Base-by-base conservation (phyloP, 2,888 invertebrate species). In the Dusona sp. region DNA sequence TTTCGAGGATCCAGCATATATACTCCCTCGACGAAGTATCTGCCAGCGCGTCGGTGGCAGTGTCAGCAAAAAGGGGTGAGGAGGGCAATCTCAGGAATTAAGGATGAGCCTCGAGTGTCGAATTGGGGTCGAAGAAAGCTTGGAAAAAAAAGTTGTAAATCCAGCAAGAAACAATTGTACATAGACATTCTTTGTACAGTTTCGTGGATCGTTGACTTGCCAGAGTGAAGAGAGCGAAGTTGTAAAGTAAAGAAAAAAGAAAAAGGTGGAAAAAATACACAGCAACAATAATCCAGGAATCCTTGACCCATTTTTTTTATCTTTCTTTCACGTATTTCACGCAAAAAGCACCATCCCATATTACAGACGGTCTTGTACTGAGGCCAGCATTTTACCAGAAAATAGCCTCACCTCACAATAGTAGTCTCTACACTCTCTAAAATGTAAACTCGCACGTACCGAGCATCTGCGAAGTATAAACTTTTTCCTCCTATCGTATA, bases 71-170 rank as follows among this genome's bases (percentile, higher is more conserved):
- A 70, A 70, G 16, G 22, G 54, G 33, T 38, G 38, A 68, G 36
- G 36, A 45, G 61, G 61, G 54, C 70, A 70, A 83, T 67, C 67
- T 45, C 72, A 73, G 74, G 51, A 83, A 86, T 86, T 80, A 68
- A 74, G 84, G 80, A 83, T 86, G 86, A 86, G 86, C 74, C 68
- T 75, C 36, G 70, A 73, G 54, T 79, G 65, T 83, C 61, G 86
- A 81, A 86, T 86, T 67, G 83, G 81, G 86, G 84, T 86, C 86
- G 81, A 80, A 86, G 84, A 38, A 75, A 61, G 74, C 78, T 79
- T 80, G 61, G 80, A 68, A 64, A 85, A 85, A 84, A 86, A 86
- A 70, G 83, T 83, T 86, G 84, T 81, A 73, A 86, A 73, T 78
- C 73, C 13, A 29, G 61, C 61, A 54, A 51, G 80, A 51, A 81